Evolutionary conservation across 2,797 vertebrate genomes (phyloP).

Genomic region (Gephyroberyx darwinii): DNA sequence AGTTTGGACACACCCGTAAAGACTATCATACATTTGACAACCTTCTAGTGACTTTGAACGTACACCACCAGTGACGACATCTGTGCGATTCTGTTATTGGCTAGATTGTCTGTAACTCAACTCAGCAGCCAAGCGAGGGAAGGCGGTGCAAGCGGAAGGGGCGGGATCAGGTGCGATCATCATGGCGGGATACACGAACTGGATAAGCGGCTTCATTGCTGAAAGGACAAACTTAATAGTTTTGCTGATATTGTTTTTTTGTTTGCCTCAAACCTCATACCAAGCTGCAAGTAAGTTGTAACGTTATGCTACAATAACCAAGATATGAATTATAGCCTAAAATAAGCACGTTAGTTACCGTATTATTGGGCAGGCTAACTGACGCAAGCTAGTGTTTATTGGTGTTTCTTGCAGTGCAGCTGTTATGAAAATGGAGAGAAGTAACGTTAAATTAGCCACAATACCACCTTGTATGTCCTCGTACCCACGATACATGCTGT

Average conservation of each 20-base stretch:
- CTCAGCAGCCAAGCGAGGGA: conserved; percentile 13
- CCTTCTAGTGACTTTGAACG: conserved; percentile 8
- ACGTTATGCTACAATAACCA: neutral
- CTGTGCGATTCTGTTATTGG: conserved; percentile 54
- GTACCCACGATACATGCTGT: fast-evolving
- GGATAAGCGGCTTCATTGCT: conserved; percentile 4
- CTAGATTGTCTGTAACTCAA: conserved; percentile 31
- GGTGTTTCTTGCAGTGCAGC: conserved; percentile 4
- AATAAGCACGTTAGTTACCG: neutral
- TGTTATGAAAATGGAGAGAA: neutral
- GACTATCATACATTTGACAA: neutral
- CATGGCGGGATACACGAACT: conserved; percentile 82
- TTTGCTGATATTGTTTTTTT: conserved; percentile 47
- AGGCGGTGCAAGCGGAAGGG: conserved; percentile 32
- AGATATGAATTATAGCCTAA: neutral
- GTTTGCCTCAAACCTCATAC: conserved; percentile 35
- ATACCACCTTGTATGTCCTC: neutral
- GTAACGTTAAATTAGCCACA: too few relatives aligned
- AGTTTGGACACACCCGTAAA: too few relatives aligned
- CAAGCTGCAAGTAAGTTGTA: conserved; percentile 61
- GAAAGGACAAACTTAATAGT: neutral
- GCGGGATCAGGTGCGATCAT: conserved; percentile 42
- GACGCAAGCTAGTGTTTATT: conserved; percentile 54
- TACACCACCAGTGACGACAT: neutral
- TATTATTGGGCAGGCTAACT: conserved; percentile 55